Evolutionary conservation across 1,140 invertebrate species (phyloP), one percentile per base, ranked within the genome.

Genomic region (Drosophila ogumai): DNA sequence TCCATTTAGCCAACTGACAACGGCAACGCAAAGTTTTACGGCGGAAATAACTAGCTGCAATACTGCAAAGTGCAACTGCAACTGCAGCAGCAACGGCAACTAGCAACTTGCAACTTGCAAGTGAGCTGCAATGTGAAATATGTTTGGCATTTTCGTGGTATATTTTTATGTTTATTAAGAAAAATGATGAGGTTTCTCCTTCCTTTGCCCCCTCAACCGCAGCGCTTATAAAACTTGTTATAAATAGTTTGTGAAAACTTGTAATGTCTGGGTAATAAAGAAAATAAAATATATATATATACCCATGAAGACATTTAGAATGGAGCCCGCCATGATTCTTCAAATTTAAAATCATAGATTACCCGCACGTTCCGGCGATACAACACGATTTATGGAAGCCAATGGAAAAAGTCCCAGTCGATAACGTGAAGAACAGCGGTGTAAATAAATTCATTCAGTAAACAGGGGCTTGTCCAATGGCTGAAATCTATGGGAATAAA

Each of bases 91-190:
- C 65, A 52, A 38, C 56, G 34, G 65, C 65, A 52, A 38, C 56
- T 41, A n/a, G 57, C 41, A 22, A 36, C 19, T 47, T 59, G 43
- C 57, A 60, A 52, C 31, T 56, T 58, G 46, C 69, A 31, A 34
- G 38, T 58, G 36, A 44, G 22, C 40, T 49, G 72, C 72, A 32
- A 47, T 56, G 56, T 71, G 57, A 78, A 78, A 78, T 71, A 78
- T 78, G 75, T 78, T 61, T 71, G 65, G 44, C 52, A 57, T 71
- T 77, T 71, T 52, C 57, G 63, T 78, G 56, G 34, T 46, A 38
- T 58, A 41, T 71, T 72, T 78, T 78, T 43, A 46, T 44, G 65
- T 63, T 78, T 78, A 78, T 78, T 78, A 78, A 47, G 75, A 77
- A 68, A 78, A 78, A 71, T 71, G 57, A 78, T 78, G 75, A 44